phyloP scores from a whole-genome alignment of 1,140 invertebrate genomes.

The Drosophila burlai region DNA sequence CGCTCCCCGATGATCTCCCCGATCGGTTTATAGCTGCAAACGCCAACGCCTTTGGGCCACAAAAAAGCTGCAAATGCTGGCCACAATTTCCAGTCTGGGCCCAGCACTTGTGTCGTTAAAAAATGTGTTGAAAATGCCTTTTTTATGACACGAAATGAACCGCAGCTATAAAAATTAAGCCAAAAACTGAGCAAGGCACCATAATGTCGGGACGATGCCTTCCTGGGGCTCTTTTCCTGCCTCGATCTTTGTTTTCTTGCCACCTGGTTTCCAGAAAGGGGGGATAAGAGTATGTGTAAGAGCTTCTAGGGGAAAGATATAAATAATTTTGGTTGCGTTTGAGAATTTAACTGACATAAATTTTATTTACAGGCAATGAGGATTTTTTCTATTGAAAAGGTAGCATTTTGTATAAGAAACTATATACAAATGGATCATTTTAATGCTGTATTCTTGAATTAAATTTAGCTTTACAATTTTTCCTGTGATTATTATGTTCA shows the following conservation, averaged over 20 bases:
- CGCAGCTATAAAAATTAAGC: conserved; percentile 68
- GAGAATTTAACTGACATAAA: not conserved
- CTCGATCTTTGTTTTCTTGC: conserved; percentile 14
- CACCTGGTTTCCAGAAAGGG: conserved; percentile 27
- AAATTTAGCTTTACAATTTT: too few relatives aligned
- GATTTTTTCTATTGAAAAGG: not conserved
- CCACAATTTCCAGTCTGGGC: conserved; percentile 55
- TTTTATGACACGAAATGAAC: conserved; percentile 79
- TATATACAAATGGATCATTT: not conserved
- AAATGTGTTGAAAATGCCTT: conserved; percentile 80
- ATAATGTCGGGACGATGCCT: conserved; percentile 52
- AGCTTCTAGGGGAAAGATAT: too few relatives aligned
- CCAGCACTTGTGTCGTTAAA: conserved; percentile 78
- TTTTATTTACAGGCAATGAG: too few relatives aligned
- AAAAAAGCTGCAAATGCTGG: conserved; percentile 72
- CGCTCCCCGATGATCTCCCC: not conserved
- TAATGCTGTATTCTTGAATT: not conserved
- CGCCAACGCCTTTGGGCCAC: conserved; percentile 76
- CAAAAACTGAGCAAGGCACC: conserved; percentile 41
- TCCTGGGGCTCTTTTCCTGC: conserved; percentile 2
- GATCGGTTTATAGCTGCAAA: conserved; percentile 68
- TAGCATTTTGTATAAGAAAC: too few relatives aligned
- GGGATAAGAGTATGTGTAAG: not conserved
- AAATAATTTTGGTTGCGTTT: not conserved
- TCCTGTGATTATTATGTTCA: not conserved